These are phyloP conservation scores for Bucorvus abyssinicus DNA, from an alignment of 2,797 vertebrate genomes.

Conservation along the genomic window DNA sequence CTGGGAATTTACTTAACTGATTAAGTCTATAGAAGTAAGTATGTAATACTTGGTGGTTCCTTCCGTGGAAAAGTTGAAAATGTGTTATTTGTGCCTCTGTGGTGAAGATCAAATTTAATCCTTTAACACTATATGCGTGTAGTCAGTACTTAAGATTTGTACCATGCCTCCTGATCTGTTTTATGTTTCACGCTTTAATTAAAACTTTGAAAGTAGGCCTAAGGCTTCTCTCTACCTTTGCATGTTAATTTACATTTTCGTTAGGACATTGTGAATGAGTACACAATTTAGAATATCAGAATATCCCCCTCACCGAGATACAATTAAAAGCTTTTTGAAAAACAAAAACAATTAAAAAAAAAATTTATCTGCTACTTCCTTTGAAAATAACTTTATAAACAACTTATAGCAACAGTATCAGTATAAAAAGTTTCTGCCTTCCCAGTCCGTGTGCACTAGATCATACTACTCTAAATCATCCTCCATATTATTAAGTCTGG, in stretches of 20 bases:
- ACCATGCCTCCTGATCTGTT: background rate
- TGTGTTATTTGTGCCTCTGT: background rate
- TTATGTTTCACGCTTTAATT: background rate
- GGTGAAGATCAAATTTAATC: background rate
- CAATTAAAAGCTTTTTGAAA: background rate
- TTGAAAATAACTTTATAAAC: background rate
- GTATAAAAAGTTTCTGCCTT: background rate
- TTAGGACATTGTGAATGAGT: background rate
- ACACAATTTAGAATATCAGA: background rate
- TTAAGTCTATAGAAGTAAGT: conserved; percentile 11
- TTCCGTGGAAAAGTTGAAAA: background rate
- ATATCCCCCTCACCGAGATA: background rate
- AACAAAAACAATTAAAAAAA: background rate
- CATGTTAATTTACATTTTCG: background rate
- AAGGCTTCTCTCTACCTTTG: background rate
- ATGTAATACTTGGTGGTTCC: background rate
- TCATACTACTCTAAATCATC: background rate
- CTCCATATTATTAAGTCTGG: background rate
- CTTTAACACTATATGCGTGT: background rate
- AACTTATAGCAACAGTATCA: background rate
- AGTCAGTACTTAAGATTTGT: background rate
- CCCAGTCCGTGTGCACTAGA: background rate
- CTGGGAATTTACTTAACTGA: background rate
- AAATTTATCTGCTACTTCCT: background rate
- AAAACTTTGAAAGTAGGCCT: background rate